Evolutionary conservation across 2,888 invertebrate genomes (phyloP), one percentile per base, ranked within the genome.

Genomic region (Orthosia incerta): DNA sequence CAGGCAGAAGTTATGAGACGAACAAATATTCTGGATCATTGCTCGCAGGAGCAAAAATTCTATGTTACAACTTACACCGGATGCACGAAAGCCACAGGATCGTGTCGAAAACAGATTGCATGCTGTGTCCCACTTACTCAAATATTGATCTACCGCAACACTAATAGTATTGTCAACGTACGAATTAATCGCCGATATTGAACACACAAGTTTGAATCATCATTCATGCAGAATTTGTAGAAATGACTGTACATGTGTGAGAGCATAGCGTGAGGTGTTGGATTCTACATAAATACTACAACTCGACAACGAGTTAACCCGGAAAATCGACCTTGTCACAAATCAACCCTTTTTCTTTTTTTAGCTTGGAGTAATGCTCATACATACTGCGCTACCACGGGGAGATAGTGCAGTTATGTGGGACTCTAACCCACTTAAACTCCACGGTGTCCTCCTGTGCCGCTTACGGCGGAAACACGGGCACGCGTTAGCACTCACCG

Each of bases 51-150:
- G 56, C 39, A 26, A 62, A 31, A 53, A 55, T n/a, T 56, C 53
- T 66, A 60, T 53, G 60, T 65, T 55, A 65, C 64, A 64, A 26
- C 20, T 64, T 55, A 70, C 69, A 70, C 31, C 16, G 56, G 23
- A 26, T 51, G 45, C 39, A 50, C 15, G n/a, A 48, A 71, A 80
- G 65, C 76, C 77, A 69, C 73, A 81, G 65, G 76, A 76, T 72
- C 51, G 71, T 79, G 71, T 68, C 60, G 72, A 75, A 75, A 86
- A 82, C 85, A 79, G 82, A 85, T 86, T 83, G 76, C 81, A 87
- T 76, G 62, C 64, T 71, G 83, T 71, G 76, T 69, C 61, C 71
- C 56, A 79, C 59, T 71, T 83, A 79, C 60, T 31, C 57, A 71
- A 83, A 79, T 76, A 75, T 76, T 72, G 53, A 84, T 66, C 74